Evolutionary conservation across 2,113 vertebrate genomes (phyloP).

Genomic region (Melanotaenia duboulayi): DNA sequence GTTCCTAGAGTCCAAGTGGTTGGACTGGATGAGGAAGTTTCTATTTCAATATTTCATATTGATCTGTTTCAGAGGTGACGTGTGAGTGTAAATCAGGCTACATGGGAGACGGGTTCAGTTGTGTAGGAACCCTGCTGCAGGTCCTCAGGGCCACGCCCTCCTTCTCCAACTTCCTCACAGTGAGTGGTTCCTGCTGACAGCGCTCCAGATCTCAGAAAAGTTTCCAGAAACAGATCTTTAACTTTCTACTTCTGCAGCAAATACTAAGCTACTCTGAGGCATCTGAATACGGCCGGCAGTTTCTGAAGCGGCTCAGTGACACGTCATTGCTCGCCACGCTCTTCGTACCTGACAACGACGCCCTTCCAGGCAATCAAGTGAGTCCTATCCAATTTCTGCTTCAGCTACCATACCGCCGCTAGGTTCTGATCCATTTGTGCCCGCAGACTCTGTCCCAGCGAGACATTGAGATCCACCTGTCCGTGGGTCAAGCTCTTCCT

Average conservation of each 20-base stretch:
- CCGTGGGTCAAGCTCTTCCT: conserved; percentile 74
- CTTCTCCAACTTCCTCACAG: conserved; percentile 89
- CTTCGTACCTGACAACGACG: conserved; percentile 88
- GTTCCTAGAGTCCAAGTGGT: too few species aligned
- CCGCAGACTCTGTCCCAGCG: conserved; percentile 87
- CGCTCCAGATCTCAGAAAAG: too few species aligned
- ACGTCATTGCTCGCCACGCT: conserved; percentile 84
- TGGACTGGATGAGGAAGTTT: too few species aligned
- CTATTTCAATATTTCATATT: too few species aligned
- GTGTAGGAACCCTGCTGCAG: conserved; percentile 92
- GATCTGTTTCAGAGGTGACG: conserved; percentile 84
- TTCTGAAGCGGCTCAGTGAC: conserved; percentile 85
- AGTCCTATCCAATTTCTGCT: conserved; percentile 16
- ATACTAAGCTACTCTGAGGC: conserved; percentile 87
- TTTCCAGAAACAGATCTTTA: too few species aligned
- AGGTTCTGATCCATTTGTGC: conserved; percentile 2
- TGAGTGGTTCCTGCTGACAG: conserved; percentile 68
- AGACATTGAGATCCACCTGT: conserved; percentile 92
- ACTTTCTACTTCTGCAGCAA: conserved; percentile 77
- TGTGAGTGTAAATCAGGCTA: conserved; percentile 92
- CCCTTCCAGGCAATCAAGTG: conserved; percentile 87
- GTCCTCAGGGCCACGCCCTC: conserved; percentile 86
- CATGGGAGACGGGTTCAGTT: conserved; percentile 88
- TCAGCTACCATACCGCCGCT: accelerated
- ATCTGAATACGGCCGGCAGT: conserved; percentile 82